Conservation (phyloP, 2,797 vertebrate species). For the Sylvia borin region DNA sequence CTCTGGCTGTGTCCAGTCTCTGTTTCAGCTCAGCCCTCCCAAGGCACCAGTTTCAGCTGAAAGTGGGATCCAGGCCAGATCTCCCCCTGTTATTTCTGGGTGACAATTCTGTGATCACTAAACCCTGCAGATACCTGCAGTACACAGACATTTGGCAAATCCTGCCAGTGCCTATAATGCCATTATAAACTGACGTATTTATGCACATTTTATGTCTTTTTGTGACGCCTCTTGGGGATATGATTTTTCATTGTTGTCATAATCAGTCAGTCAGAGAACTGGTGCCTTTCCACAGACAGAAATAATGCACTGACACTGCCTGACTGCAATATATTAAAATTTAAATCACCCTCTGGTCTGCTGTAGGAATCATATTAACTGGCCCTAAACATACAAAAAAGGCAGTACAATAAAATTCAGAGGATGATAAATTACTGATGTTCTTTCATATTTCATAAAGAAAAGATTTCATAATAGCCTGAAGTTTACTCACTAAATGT, state of each 20-base stretch:
- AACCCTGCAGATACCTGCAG: not conserved
- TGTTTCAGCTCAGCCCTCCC: not conserved
- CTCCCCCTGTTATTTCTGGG: not conserved
- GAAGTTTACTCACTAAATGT: conserved; percentile 51
- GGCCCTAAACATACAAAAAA: conserved; percentile 71
- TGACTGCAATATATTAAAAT: conserved; percentile 75
- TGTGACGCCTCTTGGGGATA: conserved; percentile 8
- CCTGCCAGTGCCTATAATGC: not conserved
- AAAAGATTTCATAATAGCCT: conserved; percentile 31
- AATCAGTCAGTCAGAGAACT: conserved; percentile 55
- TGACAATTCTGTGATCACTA: too few species aligned
- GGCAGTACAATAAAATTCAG: conserved; percentile 58
- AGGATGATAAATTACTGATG: conserved; percentile 49
- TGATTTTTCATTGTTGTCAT: conserved; percentile 36
- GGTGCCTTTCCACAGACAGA: conserved; percentile 61
- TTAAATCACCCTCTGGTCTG: conserved; percentile 72
- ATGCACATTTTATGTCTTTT: conserved; percentile 10
- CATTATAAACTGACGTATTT: not conserved
- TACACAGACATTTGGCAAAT: not conserved
- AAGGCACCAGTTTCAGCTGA: not conserved
- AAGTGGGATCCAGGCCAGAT: not conserved
- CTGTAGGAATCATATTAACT: conserved; percentile 67
- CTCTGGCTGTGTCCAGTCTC: too few species aligned
- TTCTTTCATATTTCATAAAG: conserved; percentile 55
- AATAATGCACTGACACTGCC: conserved; percentile 59